Base-by-base conservation (phyloP, 2,113 vertebrate genomes). In the Myotis brandtii region DNA sequence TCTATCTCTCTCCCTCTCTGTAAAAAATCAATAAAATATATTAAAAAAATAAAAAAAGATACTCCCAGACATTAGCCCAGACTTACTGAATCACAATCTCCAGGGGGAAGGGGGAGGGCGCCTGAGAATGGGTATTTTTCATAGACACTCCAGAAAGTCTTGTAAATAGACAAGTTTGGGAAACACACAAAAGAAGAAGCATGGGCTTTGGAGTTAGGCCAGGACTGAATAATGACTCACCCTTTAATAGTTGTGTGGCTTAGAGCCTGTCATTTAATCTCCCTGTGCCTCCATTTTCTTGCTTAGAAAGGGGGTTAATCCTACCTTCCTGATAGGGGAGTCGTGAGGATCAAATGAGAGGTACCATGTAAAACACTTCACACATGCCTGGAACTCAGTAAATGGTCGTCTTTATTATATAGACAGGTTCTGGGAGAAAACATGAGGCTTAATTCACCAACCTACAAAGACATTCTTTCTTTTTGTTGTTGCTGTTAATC, bases 81-180 rank as follows among this genome's bases (percentile, higher is more conserved):
- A 37, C 13, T 73, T 87, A 50, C 1, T 32, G 43, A 85, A 75
- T 85, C 56, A 69, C 48, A 84, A 69, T 66, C 20, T 56, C 13
- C 2, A 9, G 20, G 11, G 40, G 16, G 27, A 17, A 3, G 1
- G 25, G 16, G 13, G 46, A 8, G n/a, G 59, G 10, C 6, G 13
- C 52, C 43, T 14, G 17, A n/a, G 25, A 86, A 76, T 20, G 17
- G 69, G 7, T 32, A 62, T 87, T 88, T 92, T 76, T 86, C 54
- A 93, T 89, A 79, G 93, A 62, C 32, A 87, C 2, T 37, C 30
- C 73, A 87, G 83, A 81, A 75, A 95, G 40, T 76, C 77, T 76
- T 93, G 6, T n/a, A 34, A 64, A 37, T 85, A 46, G 64, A 21
- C 37, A 76, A 50, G 89, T 80, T 64, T 94, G 56, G 82, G 30